Evolutionary conservation across 2,888 invertebrate species (phyloP).

Genomic region (Tetragonula carbonaria): DNA sequence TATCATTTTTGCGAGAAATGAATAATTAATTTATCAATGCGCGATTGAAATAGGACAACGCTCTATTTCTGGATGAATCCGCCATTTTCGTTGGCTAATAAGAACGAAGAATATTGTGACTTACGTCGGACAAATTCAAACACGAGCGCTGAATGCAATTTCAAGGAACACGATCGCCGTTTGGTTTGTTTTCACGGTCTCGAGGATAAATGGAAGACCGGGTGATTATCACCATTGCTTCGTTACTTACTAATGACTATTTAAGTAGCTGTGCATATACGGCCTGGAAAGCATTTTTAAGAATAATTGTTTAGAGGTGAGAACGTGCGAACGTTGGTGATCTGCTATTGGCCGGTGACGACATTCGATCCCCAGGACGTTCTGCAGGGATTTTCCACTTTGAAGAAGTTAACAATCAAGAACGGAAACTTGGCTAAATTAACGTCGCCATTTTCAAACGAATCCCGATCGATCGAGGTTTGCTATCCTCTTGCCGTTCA

Average conservation of each 20-base stretch:
- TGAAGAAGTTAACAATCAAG: slow-evolving; percentile 73
- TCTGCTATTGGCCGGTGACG: slow-evolving; percentile 73
- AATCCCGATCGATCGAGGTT: slow-evolving; percentile 75
- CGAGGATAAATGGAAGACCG: slow-evolving; percentile 60
- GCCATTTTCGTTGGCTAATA: background rate
- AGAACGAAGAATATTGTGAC: slow-evolving; percentile 30
- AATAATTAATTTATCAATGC: background rate
- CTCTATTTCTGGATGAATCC: background rate
- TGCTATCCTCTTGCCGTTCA: background rate
- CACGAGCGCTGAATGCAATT: slow-evolving; percentile 44
- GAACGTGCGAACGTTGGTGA: slow-evolving; percentile 44
- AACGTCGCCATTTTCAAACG: slow-evolving; percentile 69
- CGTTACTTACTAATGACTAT: slow-evolving; percentile 1
- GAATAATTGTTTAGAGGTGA: slow-evolving; percentile 40
- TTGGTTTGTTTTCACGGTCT: slow-evolving; percentile 72
- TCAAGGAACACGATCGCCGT: slow-evolving; percentile 56
- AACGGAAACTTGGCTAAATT: slow-evolving; percentile 76
- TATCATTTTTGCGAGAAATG: too few relatives aligned
- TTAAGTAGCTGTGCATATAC: background rate
- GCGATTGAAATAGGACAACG: background rate
- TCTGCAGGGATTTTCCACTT: slow-evolving; percentile 70
- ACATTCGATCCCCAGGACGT: slow-evolving; percentile 74
- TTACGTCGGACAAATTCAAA: slow-evolving; percentile 22
- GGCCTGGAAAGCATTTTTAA: background rate
- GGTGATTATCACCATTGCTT: slow-evolving; percentile 48